Base-by-base conservation (phyloP, 2,888 invertebrate species). In the Heliconius hortense region DNA sequence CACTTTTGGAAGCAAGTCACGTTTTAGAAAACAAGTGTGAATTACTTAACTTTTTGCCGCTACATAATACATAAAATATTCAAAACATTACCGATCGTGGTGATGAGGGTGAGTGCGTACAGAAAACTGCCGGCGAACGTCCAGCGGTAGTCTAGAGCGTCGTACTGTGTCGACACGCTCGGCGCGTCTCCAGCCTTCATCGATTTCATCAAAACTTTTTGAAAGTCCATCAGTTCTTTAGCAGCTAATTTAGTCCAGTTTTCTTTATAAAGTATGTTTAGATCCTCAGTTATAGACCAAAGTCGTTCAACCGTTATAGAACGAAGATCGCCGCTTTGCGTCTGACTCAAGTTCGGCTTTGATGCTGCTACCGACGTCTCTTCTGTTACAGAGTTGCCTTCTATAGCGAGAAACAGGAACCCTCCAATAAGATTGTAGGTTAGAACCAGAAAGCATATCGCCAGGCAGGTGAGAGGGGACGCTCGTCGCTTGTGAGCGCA, bases 391-490 rank as follows among this genome's bases (percentile, higher is more conserved):
- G 90, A 88, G 79, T 95, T 94, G 73, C 97, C 97, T 88, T 98
- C 97, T 75, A 98, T 93, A 21, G 97, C 96, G 89, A 97, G 96
- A 91, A 99, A 99, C 77, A 98, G 96, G 85, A 98, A 97, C 35
- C 98, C 98, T 21, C 99, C 99, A 83, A 98, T 95, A 71, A 98
- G 95, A 79, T 98, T 98, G 94, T 99, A 99, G 21, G 96, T 96
- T 67, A 99, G 95, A 26, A 99, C 98, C 74, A 99, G 95, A 81
- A 96, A 95, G 89, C 97, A 97, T 75, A 97, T 95, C 26, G 97
- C 97, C 60, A 97, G 94, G 82, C 97, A 97, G 13, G 97, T 97
- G 80, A 98, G 94, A 13, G 97, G 95, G 0, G 97, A 91, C 3
- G 91, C 89, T 63, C 87, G 84, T 48, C 92, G 84, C 68, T 86